Percentiles rank a stretch among this genome's conserved stretches.
phyloP scores from a whole-genome alignment of 2,113 vertebrate genomes.

The Trochalopteron elliotii region DNA sequence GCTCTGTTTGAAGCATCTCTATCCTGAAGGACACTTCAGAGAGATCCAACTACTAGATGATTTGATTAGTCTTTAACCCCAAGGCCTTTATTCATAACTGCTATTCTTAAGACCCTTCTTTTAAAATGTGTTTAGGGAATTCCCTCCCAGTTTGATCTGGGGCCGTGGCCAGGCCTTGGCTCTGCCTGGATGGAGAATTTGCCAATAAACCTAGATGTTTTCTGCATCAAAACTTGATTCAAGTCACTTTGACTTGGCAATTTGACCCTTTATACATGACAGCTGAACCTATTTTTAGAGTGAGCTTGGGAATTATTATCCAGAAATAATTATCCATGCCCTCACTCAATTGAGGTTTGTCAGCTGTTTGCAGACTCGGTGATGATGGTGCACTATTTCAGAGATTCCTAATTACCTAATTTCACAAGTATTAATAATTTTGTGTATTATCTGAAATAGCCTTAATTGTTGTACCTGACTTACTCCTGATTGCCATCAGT shows the following conservation, averaged over 20 bases:
- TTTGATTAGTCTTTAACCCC: not conserved
- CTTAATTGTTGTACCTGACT: not conserved
- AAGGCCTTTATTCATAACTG: not conserved
- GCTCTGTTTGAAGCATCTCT: not conserved
- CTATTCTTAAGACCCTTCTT: not conserved
- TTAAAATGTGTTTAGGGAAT: not conserved
- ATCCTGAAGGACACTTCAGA: not conserved
- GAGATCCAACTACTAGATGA: not conserved
- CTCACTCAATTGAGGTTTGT: not conserved
- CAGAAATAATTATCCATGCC: not conserved
- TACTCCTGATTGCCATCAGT: not conserved
- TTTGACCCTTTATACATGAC: not conserved
- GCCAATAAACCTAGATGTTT: not conserved
- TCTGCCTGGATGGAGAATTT: not conserved
- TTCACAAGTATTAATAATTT: not conserved
- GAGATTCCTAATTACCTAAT: not conserved
- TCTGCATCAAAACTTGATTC: not conserved
- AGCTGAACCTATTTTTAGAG: not conserved
- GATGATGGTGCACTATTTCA: not conserved
- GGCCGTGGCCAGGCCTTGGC: no score
- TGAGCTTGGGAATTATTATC: not conserved
- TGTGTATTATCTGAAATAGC: not conserved
- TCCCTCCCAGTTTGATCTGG: not conserved
- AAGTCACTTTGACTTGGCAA: not conserved
- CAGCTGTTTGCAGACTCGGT: not conserved